phyloP scores from a whole-genome alignment of 2,797 vertebrate genomes.

The Ptychadena robeensis region DNA sequence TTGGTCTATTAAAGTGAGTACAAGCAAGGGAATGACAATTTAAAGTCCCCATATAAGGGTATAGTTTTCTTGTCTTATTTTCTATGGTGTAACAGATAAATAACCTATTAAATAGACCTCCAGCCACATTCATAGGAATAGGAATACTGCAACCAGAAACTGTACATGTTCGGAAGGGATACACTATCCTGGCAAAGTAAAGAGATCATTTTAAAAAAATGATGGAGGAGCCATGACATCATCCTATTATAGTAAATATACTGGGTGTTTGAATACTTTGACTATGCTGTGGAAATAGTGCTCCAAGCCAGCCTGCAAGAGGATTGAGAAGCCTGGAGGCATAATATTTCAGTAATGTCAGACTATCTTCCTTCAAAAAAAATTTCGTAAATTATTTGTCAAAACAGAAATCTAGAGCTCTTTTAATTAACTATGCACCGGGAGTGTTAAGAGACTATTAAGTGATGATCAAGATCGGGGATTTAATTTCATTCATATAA shows the following conservation, averaged over 20 bases:
- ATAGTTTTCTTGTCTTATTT: no score
- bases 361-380: conserved; percentile 18
- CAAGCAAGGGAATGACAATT: no score
- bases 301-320: conserved; percentile 29
- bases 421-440: neutral
- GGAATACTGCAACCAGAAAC: neutral
- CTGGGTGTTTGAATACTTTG: conserved; percentile 36
- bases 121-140: neutral
- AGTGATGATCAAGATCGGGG: neutral
- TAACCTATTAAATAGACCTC: neutral
- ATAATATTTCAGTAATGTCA: conserved; percentile 4
- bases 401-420: neutral
- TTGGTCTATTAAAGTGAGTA: no score
- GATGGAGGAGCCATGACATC: conserved; percentile 12
- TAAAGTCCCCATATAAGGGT: no score
- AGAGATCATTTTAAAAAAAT: neutral
- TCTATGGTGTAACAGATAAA: neutral
- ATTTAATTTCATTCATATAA: neutral
- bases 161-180: neutral
- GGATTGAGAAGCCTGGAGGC: conserved; percentile 19
- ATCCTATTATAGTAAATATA: conserved; percentile 22
- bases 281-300: conserved; percentile 25
- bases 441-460: neutral
- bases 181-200: neutral
- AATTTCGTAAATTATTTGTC: conserved; percentile 10